These are phyloP conservation scores for Berghia stephanieae DNA, from an alignment of 1,140 invertebrate species.

Conservation along the genomic window DNA sequence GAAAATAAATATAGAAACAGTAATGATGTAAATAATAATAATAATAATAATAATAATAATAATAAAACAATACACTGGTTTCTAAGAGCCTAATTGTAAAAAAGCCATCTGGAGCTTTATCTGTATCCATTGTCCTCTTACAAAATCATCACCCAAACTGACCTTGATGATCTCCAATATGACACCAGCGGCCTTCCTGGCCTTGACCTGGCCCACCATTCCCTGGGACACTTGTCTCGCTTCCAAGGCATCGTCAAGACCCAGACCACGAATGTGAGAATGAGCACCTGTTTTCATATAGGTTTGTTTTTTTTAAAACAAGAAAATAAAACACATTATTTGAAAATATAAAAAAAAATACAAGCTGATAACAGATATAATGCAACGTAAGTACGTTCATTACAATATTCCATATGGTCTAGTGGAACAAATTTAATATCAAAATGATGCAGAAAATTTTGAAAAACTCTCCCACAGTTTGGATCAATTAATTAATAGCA, in stretches of 20 bases:
- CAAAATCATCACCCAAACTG: background rate
- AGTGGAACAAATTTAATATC: too few species aligned
- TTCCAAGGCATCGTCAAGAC: slow-evolving; percentile 92
- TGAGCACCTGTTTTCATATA: slow-evolving; percentile 77
- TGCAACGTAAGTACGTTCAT: background rate
- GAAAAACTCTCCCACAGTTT: too few species aligned
- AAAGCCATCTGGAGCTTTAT: too few species aligned
- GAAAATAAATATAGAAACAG: background rate
- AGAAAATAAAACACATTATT: background rate
- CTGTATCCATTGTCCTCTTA: too few species aligned
- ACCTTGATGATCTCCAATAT: slow-evolving; percentile 95
- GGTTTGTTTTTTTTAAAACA: background rate
- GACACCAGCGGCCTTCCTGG: slow-evolving; percentile 91
- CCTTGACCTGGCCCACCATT: slow-evolving; percentile 96
- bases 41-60: too few species aligned
- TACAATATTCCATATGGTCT: too few species aligned
- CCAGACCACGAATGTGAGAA: slow-evolving; percentile 97
- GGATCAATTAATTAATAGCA: too few species aligned
- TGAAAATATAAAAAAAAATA: background rate
- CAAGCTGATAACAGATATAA: background rate
- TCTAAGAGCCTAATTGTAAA: too few species aligned
- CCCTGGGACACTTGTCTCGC: slow-evolving; percentile 92
- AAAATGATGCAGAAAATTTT: too few species aligned
- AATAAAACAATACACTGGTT: too few species aligned
- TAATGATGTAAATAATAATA: background rate